Evolutionary conservation across 2,797 vertebrate species (phyloP).

Genomic region (Coluber constrictor): DNA sequence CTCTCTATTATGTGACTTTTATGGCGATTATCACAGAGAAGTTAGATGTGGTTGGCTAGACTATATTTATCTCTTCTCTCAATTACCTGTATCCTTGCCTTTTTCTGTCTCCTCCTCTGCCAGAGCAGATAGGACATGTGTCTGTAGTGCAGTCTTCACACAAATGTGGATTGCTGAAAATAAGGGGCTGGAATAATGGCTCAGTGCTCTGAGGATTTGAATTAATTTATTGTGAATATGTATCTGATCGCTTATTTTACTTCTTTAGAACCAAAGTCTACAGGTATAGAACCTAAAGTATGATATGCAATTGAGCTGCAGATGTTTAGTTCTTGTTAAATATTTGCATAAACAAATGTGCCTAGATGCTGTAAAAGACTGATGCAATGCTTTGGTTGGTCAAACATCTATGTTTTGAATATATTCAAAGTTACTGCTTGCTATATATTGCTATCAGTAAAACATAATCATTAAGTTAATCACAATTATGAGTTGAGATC

Average conservation of each 20-base stretch:
- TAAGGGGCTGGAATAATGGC: not conserved
- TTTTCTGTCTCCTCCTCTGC: not conserved
- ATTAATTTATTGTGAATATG: not conserved
- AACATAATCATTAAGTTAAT: not conserved
- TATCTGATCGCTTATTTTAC: not conserved
- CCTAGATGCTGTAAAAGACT: not conserved
- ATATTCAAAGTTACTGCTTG: not conserved
- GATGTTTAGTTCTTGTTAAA: not conserved
- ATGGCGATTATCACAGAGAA: not conserved
- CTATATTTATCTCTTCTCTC: not conserved
- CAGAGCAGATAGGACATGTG: not conserved
- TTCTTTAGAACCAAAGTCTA: not conserved
- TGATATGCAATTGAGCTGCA: not conserved
- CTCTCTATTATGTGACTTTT: not conserved
- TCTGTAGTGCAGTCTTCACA: not conserved
- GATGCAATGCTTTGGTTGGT: not conserved
- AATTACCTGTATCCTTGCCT: not conserved
- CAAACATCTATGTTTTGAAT: not conserved
- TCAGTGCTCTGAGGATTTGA: not conserved
- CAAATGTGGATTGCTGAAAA: not conserved
- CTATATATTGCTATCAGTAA: not conserved
- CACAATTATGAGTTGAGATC: not conserved
- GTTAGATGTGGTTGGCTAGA: not conserved
- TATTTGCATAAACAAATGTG: not conserved
- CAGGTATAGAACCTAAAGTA: not conserved